phyloP scores from a whole-genome alignment of 2,797 vertebrate species.

The Acrossocheilus wenchowensis region DNA sequence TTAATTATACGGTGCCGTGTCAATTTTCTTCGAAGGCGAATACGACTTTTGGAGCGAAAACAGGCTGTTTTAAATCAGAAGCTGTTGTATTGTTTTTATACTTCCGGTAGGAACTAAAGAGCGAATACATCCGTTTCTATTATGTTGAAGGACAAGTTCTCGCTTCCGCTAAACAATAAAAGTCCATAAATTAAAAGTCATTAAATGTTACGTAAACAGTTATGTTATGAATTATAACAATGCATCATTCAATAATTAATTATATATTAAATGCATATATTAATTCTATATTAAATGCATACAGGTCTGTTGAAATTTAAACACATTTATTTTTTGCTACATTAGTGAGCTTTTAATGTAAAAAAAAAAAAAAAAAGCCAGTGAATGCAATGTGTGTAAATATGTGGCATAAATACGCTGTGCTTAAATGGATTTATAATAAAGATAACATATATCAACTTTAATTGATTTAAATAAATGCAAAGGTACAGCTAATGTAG shows the following conservation, averaged over 20 bases:
- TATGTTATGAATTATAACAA: not conserved
- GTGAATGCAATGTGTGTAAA: no score
- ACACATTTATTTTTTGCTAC: no score
- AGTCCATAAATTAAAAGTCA: not conserved
- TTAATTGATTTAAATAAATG: not conserved
- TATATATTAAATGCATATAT: no score
- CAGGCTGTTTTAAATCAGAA: not conserved
- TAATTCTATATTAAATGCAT: no score
- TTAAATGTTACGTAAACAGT: not conserved
- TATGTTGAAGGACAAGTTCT: slow-evolving; percentile 37
- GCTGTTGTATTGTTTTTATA: no score
- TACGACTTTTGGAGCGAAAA: not conserved
- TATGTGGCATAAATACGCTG: no score
- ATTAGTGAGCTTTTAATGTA: no score
- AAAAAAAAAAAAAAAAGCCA: no score
- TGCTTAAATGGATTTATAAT: no score
- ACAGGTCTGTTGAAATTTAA: no score
- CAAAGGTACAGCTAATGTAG: not conserved
- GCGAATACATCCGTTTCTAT: not conserved
- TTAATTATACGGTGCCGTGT: not conserved
- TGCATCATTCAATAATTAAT: not conserved
- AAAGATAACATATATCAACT: no score
- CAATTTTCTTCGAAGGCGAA: not conserved
- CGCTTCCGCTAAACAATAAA: not conserved
- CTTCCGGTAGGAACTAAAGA: slow-evolving; percentile 42